Evolutionary conservation across 2,888 invertebrate genomes (phyloP).

Genomic region (Limenitis camilla): DNA sequence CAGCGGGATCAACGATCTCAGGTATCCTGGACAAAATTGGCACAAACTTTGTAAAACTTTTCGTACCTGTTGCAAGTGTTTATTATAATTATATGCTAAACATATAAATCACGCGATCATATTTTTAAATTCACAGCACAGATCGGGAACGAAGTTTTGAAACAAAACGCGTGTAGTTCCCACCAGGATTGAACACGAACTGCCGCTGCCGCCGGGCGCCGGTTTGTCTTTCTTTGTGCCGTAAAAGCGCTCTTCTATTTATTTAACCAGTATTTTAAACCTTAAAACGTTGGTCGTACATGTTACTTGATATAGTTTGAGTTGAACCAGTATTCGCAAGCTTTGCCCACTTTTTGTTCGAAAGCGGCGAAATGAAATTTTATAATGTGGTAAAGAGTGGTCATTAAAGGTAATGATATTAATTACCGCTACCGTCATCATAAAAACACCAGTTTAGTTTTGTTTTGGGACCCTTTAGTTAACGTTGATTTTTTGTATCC

Average conservation of each 20-base stretch:
- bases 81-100: constrained; percentile 7
- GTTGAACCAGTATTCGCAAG: not conserved
- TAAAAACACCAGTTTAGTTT: not conserved
- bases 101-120: constrained; percentile 36
- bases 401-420: not conserved
- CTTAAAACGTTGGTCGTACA: not conserved
- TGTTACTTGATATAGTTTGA: not conserved
- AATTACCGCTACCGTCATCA: not conserved
- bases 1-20: constrained; percentile 65
- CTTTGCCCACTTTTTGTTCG: constrained; percentile 1
- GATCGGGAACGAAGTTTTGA: constrained; percentile 10
- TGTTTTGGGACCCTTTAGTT: not conserved
- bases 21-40: constrained; percentile 46
- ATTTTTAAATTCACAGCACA: constrained; percentile 37
- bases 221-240: constrained; percentile 8
- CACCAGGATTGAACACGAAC: constrained; percentile 10
- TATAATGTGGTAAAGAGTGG: constrained; percentile 5
- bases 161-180: constrained; percentile 5
- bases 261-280: not conserved
- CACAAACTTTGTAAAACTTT: constrained; percentile 29
- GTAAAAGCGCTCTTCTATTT: not conserved
- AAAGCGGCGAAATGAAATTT: constrained; percentile 4
- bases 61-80: constrained; percentile 24
- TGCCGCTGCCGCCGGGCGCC: constrained; percentile 11
- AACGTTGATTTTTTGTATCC: not conserved